phyloP scores from a whole-genome alignment of 2,113 vertebrate genomes.

The Ailurus styani region DNA sequence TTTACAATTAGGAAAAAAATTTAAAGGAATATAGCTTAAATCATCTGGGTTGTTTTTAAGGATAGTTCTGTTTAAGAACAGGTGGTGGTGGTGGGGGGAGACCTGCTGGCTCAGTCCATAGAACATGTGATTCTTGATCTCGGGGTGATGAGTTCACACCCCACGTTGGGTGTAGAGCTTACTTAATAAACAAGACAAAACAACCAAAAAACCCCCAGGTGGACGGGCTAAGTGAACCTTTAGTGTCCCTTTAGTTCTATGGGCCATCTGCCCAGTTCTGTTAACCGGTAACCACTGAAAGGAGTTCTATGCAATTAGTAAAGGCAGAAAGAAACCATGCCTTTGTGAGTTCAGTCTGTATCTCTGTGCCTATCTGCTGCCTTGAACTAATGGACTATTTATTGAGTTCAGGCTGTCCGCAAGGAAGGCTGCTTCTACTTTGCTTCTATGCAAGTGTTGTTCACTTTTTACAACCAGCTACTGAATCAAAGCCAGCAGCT shows the following conservation, averaged over 20 bases:
- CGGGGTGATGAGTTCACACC: background rate
- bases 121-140: background rate
- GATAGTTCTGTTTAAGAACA: background rate
- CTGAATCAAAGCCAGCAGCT: constrained; percentile 13
- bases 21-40: background rate
- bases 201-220: background rate
- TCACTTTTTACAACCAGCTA: background rate
- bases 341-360: background rate
- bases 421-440: constrained; percentile 1
- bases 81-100: background rate
- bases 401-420: background rate
- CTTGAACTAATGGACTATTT: constrained; percentile 22
- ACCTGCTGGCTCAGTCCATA: background rate
- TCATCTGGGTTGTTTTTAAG: background rate
- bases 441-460: constrained; percentile 8
- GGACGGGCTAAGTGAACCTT: background rate
- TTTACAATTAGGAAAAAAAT: background rate
- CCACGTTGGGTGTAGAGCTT: background rate
- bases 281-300: background rate
- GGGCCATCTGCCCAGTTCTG: constrained; percentile 8
- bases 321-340: background rate
- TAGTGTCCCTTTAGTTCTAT: background rate
- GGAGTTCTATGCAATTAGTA: constrained; percentile 1
- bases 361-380: background rate
- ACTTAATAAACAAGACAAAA: background rate